phyloP scores from a whole-genome alignment of 2,113 vertebrate species.

The Leptobrachium leishanense region DNA sequence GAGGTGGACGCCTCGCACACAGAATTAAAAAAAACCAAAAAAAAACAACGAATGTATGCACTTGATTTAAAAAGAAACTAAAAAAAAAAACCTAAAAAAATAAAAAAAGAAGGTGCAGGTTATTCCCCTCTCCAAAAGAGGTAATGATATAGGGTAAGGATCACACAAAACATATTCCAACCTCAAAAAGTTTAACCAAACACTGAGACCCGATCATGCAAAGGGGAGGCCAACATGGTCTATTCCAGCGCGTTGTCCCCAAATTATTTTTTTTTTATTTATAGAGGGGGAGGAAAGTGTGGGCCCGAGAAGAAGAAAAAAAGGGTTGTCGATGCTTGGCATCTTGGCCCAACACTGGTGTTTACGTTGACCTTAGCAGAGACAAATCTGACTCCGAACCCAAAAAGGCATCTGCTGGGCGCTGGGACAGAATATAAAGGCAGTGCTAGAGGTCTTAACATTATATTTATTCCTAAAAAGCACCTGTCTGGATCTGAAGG shows the following conservation, averaged over 20 bases:
- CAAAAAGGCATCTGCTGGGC: slow-evolving; percentile 41
- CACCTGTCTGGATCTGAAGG: slow-evolving; percentile 21
- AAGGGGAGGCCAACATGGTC: slow-evolving; percentile 43
- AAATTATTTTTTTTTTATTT: slow-evolving; percentile 20
- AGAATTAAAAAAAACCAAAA: slow-evolving; percentile 12
- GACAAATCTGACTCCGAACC: slow-evolving; percentile 18
- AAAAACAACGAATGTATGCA: slow-evolving; percentile 31
- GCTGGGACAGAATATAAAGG: slow-evolving; percentile 40
- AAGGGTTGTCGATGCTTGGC: slow-evolving; percentile 37
- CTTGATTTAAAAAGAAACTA: slow-evolving; percentile 32
- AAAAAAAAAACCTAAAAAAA: background rate
- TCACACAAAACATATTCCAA: slow-evolving; percentile 47
- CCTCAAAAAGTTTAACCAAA: slow-evolving; percentile 44
- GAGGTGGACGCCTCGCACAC: slow-evolving; percentile 37
- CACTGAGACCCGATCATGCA: slow-evolving; percentile 49
- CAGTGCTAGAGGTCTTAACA: slow-evolving; percentile 12
- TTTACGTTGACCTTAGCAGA: slow-evolving; percentile 37
- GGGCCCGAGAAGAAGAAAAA: background rate
- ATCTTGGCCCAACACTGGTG: slow-evolving; percentile 37
- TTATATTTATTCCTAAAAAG: slow-evolving; percentile 35
- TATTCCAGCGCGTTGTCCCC: slow-evolving; percentile 40
- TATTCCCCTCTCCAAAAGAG: slow-evolving; percentile 38
- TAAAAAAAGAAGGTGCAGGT: background rate
- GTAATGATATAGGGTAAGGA: slow-evolving; percentile 17
- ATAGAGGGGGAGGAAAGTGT: slow-evolving; percentile 26